Percentiles rank a stretch among this genome's conserved stretches.
These are phyloP conservation scores for Galaxea fascicularis DNA, from an alignment of 92 coral and sea anemone genomes.

Conservation along the genomic window DNA sequence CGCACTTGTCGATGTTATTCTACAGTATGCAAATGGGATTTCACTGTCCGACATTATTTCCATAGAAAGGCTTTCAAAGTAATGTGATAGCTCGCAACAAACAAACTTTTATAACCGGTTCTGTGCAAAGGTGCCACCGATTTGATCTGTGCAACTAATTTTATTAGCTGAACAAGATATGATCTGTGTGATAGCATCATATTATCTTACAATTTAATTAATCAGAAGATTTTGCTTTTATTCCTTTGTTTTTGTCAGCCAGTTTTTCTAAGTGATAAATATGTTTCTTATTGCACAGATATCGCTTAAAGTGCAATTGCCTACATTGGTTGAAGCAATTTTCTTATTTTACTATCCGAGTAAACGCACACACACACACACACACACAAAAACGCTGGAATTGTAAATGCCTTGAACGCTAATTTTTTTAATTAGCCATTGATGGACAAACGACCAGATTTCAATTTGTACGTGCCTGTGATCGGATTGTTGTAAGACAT, in stretches of 20 bases:
- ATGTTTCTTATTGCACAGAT: too few relatives aligned
- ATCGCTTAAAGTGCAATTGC: background rate
- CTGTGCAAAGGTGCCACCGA: background rate
- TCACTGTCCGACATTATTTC: background rate
- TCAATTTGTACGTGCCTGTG: slow-evolving; percentile 30
- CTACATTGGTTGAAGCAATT: background rate
- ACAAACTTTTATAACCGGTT: background rate
- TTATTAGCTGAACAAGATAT: background rate
- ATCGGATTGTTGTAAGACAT: background rate
- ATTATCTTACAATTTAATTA: background rate
- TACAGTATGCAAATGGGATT: background rate
- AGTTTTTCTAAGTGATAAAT: too few relatives aligned
- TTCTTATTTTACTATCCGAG: background rate
- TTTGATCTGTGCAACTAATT: slow-evolving; percentile 18
- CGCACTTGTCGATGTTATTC: background rate
- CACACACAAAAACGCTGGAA: background rate
- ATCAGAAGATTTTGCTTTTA: background rate
- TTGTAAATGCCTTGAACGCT: background rate
- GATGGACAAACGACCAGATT: background rate
- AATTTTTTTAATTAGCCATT: too few relatives aligned
- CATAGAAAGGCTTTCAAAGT: too few relatives aligned
- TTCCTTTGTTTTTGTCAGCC: background rate
- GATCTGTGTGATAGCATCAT: background rate
- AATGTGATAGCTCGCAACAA: background rate
- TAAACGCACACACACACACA: too few relatives aligned